A percentile compares a stretch with the other conserved stretches of the same genome.
These are phyloP conservation scores for Cinclus cinclus DNA, from an alignment of 2,113 vertebrate species.

Conservation along the genomic window DNA sequence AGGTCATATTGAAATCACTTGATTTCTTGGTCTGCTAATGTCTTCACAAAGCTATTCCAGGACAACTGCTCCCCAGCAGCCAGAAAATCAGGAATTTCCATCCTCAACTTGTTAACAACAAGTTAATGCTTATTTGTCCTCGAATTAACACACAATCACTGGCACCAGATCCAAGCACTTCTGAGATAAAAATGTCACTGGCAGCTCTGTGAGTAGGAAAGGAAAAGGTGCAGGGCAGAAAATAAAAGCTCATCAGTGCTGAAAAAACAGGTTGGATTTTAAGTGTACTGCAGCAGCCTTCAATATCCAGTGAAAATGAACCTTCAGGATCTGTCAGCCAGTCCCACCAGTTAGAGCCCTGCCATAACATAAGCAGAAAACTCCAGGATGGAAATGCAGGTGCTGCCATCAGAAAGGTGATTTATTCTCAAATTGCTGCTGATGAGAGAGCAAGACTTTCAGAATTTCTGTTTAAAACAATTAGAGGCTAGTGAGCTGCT, in stretches of 20 bases:
- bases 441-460: not conserved
- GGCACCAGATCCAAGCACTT: not conserved
- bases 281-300: not conserved
- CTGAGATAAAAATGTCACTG: not conserved
- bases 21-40: not conserved
- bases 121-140: not conserved
- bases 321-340: not conserved
- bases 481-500: not conserved
- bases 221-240: not conserved
- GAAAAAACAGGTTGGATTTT: not conserved
- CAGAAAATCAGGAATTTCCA: not conserved
- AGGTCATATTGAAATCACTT: slow-evolving; percentile 38
- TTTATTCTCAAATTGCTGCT: not conserved
- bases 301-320: not conserved
- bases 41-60: not conserved
- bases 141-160: not conserved
- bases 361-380: not conserved
- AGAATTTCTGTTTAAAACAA: not conserved
- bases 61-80: not conserved
- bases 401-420: not conserved
- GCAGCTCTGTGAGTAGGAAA: not conserved
- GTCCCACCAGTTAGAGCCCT: not conserved
- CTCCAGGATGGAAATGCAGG: not conserved
- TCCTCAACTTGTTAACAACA: not conserved
- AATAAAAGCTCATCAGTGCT: not conserved